Evolutionary conservation across 2,113 vertebrate species (phyloP), one percentile per base, ranked within the genome.

Genomic region (Solea solea): DNA sequence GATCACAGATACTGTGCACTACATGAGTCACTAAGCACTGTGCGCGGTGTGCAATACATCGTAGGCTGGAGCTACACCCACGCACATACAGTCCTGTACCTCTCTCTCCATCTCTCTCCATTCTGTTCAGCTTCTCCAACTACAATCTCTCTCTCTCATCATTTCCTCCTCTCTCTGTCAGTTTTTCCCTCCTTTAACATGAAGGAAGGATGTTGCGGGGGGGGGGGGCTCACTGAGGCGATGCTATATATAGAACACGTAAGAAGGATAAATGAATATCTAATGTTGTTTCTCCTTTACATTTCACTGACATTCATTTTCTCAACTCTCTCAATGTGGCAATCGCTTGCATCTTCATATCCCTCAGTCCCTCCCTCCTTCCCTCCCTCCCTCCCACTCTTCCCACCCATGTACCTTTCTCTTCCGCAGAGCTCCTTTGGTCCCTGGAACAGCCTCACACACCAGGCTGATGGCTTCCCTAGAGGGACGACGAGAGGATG

Each of bases 381-480:
- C 59, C n/a, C 5, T 67, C 59, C 55, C 45, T 42, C 59, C 10
- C 2, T 51, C 46, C 57, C 39, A 42, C 64, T 53, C 63, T 48
- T 10, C 53, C 41, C 62, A 21, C 79, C 72, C 46, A 58, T 53
- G 76, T 96, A 99, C 98, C 98, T 99, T 99, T 95, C 94, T 95
- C 93, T 96, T 98, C 87, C 96, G 96, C 89, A 95, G 95, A 81
- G 93, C 93, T 95, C 95, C 96, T 96, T 96, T 99, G 91, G 96
- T 88, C 82, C 95, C 95, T 66, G 96, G 97, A 69, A 97, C 88
- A 10, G 96, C 95, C 93, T 99, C 98, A 85, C 96, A 99, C 86
- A 98, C 95, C 86, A 96, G 89, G 91, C 96, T 96, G 93, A 99
- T 98, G 88, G 98, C 96, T 94, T 99, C 98, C 94, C 97, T 98